These are phyloP conservation scores for Yponomeuta plumbellus DNA, from an alignment of 2,888 invertebrate species.

Conservation along the genomic window DNA sequence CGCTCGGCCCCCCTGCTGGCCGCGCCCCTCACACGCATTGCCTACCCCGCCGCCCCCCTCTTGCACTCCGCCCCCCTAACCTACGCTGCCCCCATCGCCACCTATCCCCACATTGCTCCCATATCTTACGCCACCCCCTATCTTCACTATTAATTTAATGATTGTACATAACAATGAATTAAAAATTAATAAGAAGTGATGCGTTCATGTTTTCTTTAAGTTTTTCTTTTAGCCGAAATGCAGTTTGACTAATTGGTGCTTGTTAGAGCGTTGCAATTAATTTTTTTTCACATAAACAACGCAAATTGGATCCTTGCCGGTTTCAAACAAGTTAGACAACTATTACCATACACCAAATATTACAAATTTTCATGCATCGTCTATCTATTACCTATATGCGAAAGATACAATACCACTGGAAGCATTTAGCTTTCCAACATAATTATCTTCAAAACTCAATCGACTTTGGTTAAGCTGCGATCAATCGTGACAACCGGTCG, in stretches of 20 bases:
- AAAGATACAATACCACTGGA: no score
- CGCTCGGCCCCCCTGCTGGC: conserved; percentile 27
- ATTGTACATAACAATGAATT: neutral
- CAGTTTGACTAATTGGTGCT: neutral
- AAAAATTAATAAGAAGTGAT: neutral
- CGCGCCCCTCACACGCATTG: conserved; percentile 22
- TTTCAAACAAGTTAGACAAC: no score
- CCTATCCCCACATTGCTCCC: conserved; percentile 23
- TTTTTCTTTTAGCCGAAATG: neutral
- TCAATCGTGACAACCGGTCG: neutral
- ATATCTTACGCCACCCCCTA: conserved; percentile 8
- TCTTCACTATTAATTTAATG: neutral
- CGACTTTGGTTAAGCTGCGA: neutral
- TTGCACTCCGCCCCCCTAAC: conserved; percentile 36
- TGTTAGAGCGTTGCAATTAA: neutral
- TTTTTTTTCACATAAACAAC: neutral
- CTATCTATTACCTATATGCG: no score
- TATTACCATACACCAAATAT: no score
- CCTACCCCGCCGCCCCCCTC: conserved; percentile 25
- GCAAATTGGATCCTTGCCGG: neutral
- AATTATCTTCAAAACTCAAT: neutral
- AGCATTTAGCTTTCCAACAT: no score
- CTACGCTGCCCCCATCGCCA: conserved; percentile 42
- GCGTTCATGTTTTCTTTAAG: neutral
- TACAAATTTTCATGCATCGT: no score